Base-by-base conservation (phyloP, 2,113 vertebrate genomes). In the Thamnophis sirtalis region DNA sequence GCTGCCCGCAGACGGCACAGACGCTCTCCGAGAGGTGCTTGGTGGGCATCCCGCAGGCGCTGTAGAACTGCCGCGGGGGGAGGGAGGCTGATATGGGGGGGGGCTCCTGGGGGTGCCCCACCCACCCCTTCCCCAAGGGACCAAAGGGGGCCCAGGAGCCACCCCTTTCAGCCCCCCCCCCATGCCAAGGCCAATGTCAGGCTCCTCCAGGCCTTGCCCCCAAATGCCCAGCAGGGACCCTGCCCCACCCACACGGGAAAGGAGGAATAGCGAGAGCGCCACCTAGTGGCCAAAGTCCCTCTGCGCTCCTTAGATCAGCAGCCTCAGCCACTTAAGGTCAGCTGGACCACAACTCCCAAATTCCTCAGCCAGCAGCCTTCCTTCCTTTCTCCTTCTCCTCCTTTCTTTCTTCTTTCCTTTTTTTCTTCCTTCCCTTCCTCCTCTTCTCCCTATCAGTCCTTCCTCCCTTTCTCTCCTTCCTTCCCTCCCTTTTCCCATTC, bases 1-100 rank as follows among this genome's bases (percentile, higher is more conserved):
- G 98, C 97, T 99, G 99, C 22, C 99, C 99, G 0, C 99, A 99
- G 93, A 99, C 98, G 0, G 99, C 99, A 0, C 99, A 99, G 95
- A 99, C 98, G 21, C 98, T 98, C 97, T 99, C 98, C 0, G 99
- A 99, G 38, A 99, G 98, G 96, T 99, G 99, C 94, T 99, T 99
- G 89, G 99, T 99, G 60, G 99, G 99, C 98, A 99, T 99, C 89
- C 99, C 99, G 0, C 98, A 99, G 17, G 98, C 98, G 13, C 98
- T 99, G 97, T 99, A 99, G 96, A 98, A 99, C 99, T 99, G 96
- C 24, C 85, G 0, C 17, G 15, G 19, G 43, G 43, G 5, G 85
- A 87, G 90, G 1, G 15, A 4, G 90, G 89, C 19, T 56, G 55
- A 56, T 0, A n/a, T n/a, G n/a, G n/a, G 21, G 55, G 55, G 2